These are phyloP conservation scores for Drosophila carrolli DNA, from an alignment of 1,140 invertebrate species.

Conservation along the genomic window DNA sequence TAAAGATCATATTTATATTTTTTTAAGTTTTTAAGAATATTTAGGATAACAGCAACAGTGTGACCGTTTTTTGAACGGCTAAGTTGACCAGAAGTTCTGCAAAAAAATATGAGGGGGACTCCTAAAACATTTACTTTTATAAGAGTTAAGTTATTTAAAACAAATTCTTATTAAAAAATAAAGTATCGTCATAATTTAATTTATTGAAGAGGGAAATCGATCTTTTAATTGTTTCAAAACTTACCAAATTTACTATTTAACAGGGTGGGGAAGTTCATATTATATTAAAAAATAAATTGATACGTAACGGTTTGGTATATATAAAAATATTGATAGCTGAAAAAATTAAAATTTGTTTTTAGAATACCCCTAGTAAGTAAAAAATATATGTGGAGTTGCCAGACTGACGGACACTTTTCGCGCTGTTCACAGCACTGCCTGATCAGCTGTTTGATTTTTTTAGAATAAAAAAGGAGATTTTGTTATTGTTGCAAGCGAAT, in stretches of 20 bases:
- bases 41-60: background rate
- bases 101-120: background rate
- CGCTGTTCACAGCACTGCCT: background rate
- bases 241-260: too few species aligned
- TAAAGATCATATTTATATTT: too few species aligned
- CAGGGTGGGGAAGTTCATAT: too few species aligned
- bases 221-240: too few species aligned
- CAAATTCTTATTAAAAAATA: too few species aligned
- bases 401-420: background rate
- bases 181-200: too few species aligned
- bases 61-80: background rate
- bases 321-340: too few species aligned
- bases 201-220: too few species aligned
- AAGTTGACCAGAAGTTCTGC: too few species aligned
- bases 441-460: slow-evolving; percentile 7
- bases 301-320: background rate
- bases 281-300: too few species aligned
- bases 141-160: too few species aligned
- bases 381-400: background rate
- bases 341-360: too few species aligned
- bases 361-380: background rate
- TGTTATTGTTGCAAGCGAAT: slow-evolving; percentile 2
- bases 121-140: background rate
- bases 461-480: background rate
- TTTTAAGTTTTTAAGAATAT: background rate